Evolutionary conservation across 1,140 invertebrate species (phyloP).

Genomic region (Apis laboriosa): DNA sequence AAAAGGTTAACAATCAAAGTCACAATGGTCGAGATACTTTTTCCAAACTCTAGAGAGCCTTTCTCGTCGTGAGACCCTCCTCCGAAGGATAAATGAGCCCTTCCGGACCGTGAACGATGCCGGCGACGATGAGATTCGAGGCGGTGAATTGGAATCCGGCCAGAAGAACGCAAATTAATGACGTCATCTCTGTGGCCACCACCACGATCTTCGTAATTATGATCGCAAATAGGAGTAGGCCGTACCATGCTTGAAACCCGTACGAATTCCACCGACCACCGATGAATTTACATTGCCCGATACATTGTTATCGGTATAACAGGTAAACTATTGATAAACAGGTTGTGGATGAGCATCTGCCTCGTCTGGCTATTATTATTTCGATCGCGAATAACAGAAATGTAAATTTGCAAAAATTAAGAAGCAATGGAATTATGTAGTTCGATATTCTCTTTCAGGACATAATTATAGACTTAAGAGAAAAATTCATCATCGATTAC

Average conservation of each 20-base stretch:
- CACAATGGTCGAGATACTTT: background rate
- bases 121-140: conserved; percentile 37
- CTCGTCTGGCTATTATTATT: too few species aligned
- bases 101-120: conserved; percentile 11
- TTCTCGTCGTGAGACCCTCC: background rate
- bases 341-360: background rate
- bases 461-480: too few species aligned
- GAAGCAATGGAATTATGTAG: too few species aligned
- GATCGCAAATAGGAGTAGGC: conserved; percentile 22
- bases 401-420: background rate
- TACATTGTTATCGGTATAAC: conserved; percentile 8
- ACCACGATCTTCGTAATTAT: conserved; percentile 29
- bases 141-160: conserved; percentile 36
- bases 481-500: too few species aligned
- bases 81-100: conserved; percentile 37
- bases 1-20: background rate
- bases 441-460: too few species aligned
- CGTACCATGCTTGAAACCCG: background rate
- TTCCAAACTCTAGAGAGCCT: background rate
- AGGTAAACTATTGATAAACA: conserved; percentile 29
- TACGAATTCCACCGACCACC: background rate
- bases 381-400: background rate
- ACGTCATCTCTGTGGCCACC: conserved; percentile 28
- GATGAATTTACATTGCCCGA: conserved; percentile 9
- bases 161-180: conserved; percentile 46